Evolutionary conservation across 2,797 vertebrate species (phyloP).

Genomic region (Acanthurus lineatus): DNA sequence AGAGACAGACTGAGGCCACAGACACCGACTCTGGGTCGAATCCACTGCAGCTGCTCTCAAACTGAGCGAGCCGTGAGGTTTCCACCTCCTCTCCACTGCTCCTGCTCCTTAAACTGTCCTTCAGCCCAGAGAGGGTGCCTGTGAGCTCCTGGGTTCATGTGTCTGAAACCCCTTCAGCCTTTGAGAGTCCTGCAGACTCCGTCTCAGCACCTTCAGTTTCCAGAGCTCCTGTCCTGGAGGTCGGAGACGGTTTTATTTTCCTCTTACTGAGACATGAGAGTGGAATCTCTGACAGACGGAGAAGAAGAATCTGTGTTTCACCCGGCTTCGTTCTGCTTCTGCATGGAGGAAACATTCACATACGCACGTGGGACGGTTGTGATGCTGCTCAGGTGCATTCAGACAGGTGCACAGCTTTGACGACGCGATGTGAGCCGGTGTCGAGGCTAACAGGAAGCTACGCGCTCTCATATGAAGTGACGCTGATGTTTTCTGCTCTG

Average conservation of each 20-base stretch:
- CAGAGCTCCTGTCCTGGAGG: slow-evolving; percentile 1
- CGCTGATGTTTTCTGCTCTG: no score
- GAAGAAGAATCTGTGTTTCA: no score
- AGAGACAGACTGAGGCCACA: slow-evolving; percentile 56
- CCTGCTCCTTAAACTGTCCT: neutral
- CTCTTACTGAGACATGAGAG: neutral
- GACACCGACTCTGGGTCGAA: slow-evolving; percentile 60
- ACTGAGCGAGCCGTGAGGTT: no score
- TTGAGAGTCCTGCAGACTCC: neutral
- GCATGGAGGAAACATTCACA: no score
- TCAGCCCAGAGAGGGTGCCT: slow-evolving; percentile 43
- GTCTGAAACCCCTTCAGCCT: slow-evolving; percentile 47
- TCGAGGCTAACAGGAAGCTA: no score
- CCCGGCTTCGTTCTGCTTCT: no score
- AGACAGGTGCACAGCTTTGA: no score
- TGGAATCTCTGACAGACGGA: no score
- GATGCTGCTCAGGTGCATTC: no score
- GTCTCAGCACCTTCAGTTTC: neutral
- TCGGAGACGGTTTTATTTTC: neutral
- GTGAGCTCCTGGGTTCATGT: slow-evolving; percentile 41
- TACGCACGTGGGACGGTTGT: no score
- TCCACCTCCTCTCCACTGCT: neutral
- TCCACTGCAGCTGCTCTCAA: slow-evolving; percentile 26
- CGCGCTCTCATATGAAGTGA: no score
- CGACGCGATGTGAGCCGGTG: no score